phyloP scores from a whole-genome alignment of 1,140 invertebrate genomes.

The Elysia chlorotica region DNA sequence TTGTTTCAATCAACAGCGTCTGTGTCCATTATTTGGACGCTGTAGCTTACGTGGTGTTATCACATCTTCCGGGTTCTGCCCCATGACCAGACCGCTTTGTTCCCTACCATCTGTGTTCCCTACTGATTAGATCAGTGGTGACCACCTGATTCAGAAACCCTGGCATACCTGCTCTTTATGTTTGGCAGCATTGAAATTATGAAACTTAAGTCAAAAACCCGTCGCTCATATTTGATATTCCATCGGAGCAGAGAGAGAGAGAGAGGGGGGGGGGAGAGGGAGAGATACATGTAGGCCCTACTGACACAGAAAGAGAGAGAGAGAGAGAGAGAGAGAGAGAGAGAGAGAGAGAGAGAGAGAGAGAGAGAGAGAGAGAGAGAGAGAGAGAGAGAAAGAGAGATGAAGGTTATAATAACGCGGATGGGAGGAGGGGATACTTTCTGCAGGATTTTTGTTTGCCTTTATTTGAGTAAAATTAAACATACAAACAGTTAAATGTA shows the following conservation, averaged over 20 bases:
- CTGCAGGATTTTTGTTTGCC: not conserved
- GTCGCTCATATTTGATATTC: not conserved
- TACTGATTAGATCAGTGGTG: not conserved
- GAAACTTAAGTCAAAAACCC: not conserved
- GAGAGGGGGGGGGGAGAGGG: not conserved
- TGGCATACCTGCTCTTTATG: not conserved
- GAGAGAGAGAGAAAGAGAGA: slow-evolving; percentile 1
- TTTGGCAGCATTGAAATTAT: not conserved
- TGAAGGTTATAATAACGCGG: not conserved
- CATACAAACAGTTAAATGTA: not conserved
- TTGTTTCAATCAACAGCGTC: too few relatives aligned
- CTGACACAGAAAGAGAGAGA: slow-evolving; percentile 1
- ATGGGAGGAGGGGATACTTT: not conserved
- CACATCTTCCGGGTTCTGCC: not conserved
- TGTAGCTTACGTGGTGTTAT: not conserved
- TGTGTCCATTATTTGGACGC: too few relatives aligned
- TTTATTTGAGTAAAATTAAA: not conserved
- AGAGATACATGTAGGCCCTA: not conserved
- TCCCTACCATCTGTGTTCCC: too few relatives aligned
- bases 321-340: slow-evolving; percentile 8
- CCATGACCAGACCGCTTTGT: not conserved
- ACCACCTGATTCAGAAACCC: not conserved
- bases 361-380: slow-evolving; percentile 18
- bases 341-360: too few relatives aligned
- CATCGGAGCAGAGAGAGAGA: not conserved